phyloP scores from a whole-genome alignment of 2,113 vertebrate genomes.

The Dromaius novaehollandiae region DNA sequence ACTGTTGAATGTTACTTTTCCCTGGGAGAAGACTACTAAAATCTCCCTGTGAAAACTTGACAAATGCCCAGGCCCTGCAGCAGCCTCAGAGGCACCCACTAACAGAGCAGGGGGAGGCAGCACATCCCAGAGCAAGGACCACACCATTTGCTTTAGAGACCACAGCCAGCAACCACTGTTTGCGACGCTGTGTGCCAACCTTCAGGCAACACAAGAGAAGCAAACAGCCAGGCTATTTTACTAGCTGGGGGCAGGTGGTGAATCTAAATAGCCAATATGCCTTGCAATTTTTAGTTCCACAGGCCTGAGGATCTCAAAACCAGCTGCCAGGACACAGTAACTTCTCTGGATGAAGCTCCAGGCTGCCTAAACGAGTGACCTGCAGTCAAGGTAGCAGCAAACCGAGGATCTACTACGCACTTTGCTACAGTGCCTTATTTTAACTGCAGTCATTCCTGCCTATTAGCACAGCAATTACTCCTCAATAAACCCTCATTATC shows the following conservation, averaged over 20 bases:
- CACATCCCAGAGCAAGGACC: not conserved
- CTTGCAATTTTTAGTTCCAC: not conserved
- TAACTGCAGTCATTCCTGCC: not conserved
- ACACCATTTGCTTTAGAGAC: not conserved
- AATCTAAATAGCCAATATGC: not conserved
- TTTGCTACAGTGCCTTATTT: not conserved
- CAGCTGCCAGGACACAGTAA: not conserved
- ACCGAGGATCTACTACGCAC: fast-evolving
- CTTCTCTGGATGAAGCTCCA: not conserved
- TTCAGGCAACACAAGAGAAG: fast-evolving
- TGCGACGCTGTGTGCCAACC: fast-evolving
- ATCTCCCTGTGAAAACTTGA: not conserved
- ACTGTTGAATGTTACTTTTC: not conserved
- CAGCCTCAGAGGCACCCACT: fast-evolving
- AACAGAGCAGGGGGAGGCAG: not conserved
- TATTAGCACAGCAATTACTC: not conserved
- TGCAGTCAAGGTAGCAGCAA: not conserved
- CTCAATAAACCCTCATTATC: not conserved
- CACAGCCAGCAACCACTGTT: fast-evolving
- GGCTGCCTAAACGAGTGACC: fast-evolving
- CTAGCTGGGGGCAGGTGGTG: not conserved
- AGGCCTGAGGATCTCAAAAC: not conserved
- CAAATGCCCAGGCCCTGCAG: not conserved
- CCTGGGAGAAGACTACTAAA: not conserved
- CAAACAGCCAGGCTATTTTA: not conserved